Percentiles rank a stretch among this genome's conserved stretches.
phyloP scores from a whole-genome alignment of 2,113 vertebrate genomes.

The Parotia lawesii region DNA sequence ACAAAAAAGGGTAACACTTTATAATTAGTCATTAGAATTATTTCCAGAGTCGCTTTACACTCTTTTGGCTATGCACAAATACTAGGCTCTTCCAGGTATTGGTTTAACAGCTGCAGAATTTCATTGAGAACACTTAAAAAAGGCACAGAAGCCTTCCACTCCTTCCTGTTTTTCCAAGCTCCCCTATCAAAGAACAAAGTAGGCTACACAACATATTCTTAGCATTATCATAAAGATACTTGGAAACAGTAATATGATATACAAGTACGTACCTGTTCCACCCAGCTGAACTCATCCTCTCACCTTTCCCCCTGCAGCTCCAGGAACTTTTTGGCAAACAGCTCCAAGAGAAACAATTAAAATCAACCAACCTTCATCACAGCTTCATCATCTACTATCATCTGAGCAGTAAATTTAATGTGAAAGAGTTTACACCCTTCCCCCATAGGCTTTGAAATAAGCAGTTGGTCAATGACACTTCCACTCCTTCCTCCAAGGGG shows the following conservation, averaged over 20 bases:
- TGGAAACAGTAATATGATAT: accelerated
- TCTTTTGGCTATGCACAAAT: background rate
- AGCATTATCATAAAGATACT: background rate
- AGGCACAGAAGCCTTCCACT: background rate
- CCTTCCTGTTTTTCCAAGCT: background rate
- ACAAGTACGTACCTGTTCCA: background rate
- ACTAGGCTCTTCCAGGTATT: background rate
- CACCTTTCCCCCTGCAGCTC: background rate
- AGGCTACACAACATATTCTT: background rate
- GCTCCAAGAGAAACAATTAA: background rate
- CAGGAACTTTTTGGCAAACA: background rate
- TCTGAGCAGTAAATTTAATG: background rate
- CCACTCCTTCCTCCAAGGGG: background rate
- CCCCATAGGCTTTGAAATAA: background rate
- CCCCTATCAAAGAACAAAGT: background rate
- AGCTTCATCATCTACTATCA: background rate
- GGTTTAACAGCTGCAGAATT: background rate
- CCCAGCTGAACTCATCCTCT: background rate
- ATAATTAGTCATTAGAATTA: background rate
- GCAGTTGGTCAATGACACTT: background rate
- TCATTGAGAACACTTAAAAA: background rate
- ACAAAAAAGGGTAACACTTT: background rate
- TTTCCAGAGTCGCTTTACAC: background rate
- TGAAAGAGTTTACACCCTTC: background rate
- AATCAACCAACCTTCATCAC: background rate